Evolutionary conservation across 2,888 invertebrate species (phyloP).

Genomic region (Pheosia tremula): DNA sequence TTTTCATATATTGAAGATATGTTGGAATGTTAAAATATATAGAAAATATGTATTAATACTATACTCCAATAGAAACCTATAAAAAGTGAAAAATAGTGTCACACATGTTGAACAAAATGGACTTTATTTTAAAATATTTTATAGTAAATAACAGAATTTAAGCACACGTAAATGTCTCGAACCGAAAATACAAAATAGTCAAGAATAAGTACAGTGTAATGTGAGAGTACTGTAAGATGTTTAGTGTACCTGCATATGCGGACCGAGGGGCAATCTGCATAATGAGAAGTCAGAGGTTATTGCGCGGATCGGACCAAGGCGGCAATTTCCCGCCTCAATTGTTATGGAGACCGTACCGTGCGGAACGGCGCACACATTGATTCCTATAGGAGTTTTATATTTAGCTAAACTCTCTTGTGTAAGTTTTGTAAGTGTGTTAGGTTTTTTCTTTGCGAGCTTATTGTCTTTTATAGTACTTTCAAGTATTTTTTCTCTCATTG

Average conservation of each 20-base stretch:
- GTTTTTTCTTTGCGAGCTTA: background rate
- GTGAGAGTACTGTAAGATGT: constrained; percentile 49
- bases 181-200: too few species aligned
- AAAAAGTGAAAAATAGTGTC: too few species aligned
- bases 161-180: too few species aligned
- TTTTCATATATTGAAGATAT: background rate
- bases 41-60: too few species aligned
- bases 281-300: constrained; percentile 78
- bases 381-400: constrained; percentile 45
- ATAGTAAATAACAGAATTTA: too few species aligned
- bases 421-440: background rate
- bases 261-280: constrained; percentile 75
- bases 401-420: constrained; percentile 16
- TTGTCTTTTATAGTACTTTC: background rate
- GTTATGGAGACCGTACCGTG: constrained; percentile 56
- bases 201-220: constrained; percentile 22
- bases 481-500: too few species aligned
- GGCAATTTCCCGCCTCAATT: constrained; percentile 76
- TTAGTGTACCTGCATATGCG: constrained; percentile 68
- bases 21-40: too few species aligned
- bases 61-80: too few species aligned
- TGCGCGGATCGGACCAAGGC: constrained; percentile 69
- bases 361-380: constrained; percentile 58
- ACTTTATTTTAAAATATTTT: too few species aligned
- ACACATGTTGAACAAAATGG: too few species aligned